phyloP scores from a whole-genome alignment of 2,113 vertebrate species.

The Podiceps cristatus region DNA sequence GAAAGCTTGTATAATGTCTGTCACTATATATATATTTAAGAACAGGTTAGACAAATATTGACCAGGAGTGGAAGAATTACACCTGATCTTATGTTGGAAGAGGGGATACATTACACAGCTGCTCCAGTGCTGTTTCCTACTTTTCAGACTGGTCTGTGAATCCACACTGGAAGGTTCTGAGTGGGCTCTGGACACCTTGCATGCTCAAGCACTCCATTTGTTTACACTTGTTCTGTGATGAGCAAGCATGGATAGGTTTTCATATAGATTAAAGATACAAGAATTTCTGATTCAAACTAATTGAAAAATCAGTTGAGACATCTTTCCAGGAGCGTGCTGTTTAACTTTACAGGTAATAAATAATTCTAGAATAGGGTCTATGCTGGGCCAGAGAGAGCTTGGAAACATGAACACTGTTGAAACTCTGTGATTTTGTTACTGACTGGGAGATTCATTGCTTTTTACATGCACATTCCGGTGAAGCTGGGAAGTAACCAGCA shows the following conservation, averaged over 20 bases:
- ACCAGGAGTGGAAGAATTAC: background rate
- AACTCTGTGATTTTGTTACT: accelerated
- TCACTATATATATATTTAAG: background rate
- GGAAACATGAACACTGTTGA: background rate
- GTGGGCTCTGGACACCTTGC: background rate
- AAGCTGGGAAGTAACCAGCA: background rate
- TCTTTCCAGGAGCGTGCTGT: background rate
- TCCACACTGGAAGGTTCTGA: background rate
- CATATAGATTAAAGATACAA: background rate
- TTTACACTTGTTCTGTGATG: background rate
- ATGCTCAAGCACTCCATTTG: background rate
- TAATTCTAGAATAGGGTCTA: background rate
- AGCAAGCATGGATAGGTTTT: background rate
- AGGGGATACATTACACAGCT: background rate
- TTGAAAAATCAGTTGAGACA: background rate
- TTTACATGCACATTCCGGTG: background rate
- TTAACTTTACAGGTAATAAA: background rate
- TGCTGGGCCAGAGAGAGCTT: background rate
- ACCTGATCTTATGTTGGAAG: background rate
- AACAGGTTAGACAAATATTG: background rate
- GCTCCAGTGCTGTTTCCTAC: background rate
- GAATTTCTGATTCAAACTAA: background rate
- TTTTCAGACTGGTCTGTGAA: background rate
- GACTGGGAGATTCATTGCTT: background rate
- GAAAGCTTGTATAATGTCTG: background rate